Percentiles rank a stretch among this genome's conserved stretches.
Evolutionary conservation across 2,888 invertebrate species (phyloP).

Genomic region (Leptopilina drosophilae): DNA sequence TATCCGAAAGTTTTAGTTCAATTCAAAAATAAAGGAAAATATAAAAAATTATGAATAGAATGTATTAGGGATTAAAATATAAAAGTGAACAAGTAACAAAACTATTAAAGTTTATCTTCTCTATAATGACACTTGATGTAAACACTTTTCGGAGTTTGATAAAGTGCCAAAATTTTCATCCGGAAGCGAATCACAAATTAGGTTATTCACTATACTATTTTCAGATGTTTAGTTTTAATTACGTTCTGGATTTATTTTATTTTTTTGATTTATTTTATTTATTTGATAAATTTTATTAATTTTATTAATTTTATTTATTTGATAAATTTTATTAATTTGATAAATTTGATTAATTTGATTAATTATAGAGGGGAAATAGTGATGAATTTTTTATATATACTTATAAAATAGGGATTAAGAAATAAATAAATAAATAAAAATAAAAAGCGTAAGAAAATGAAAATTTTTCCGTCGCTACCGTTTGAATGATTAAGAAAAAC

Average conservation of each 20-base stretch:
- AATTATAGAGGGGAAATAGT: too few relatives aligned
- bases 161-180: slow-evolving; percentile 8
- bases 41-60: background rate
- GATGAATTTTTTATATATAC: background rate
- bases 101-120: background rate
- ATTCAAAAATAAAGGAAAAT: background rate
- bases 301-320: too few relatives aligned
- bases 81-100: background rate
- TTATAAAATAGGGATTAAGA: background rate
- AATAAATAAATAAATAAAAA: background rate
- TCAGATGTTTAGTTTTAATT: background rate
- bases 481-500: slow-evolving; percentile 25
- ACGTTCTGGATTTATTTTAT: background rate
- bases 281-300: too few relatives aligned
- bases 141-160: slow-evolving; percentile 27
- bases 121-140: too few relatives aligned
- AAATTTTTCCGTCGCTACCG: slow-evolving; percentile 2
- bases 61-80: background rate
- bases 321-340: too few relatives aligned
- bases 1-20: slow-evolving; percentile 42
- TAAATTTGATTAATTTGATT: background rate
- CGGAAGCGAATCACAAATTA: slow-evolving; percentile 7
- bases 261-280: background rate
- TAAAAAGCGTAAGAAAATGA: background rate
- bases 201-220: background rate